Evolutionary conservation across 2,113 vertebrate genomes (phyloP).

Genomic region (Sceloporus undulatus): DNA sequence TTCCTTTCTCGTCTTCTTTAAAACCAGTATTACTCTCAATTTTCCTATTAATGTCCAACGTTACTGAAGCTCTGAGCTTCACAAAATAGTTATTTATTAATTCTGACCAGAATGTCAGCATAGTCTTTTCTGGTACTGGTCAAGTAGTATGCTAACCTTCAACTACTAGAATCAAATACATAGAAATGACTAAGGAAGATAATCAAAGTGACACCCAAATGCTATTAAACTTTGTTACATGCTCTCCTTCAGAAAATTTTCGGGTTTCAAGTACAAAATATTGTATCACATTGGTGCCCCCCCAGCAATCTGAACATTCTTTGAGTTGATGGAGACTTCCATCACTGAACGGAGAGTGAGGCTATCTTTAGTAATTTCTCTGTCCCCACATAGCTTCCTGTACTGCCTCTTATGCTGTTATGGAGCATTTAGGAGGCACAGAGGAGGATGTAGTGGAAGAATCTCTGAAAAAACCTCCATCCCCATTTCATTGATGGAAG

Average conservation of each 20-base stretch:
- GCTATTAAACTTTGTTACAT: background rate
- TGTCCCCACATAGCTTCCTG: background rate
- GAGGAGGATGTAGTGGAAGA: background rate
- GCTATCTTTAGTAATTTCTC: background rate
- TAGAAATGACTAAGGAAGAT: background rate
- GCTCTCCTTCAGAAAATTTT: background rate
- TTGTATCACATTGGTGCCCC: background rate
- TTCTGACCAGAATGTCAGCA: background rate
- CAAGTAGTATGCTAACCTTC: background rate
- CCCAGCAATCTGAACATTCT: background rate
- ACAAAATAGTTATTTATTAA: background rate
- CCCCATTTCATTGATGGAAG: background rate
- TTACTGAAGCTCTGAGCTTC: constrained; percentile 21
- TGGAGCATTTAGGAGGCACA: background rate
- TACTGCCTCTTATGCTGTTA: background rate
- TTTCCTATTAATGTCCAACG: constrained; percentile 20
- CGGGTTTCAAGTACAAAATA: background rate
- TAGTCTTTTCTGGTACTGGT: background rate
- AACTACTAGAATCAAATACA: background rate
- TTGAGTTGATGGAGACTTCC: background rate
- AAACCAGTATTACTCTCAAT: constrained; percentile 51
- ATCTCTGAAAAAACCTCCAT: background rate
- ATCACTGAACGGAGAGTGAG: background rate
- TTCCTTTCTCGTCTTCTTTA: constrained; percentile 33
- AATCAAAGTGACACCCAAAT: fast-evolving